Base-by-base conservation (phyloP, 2,888 invertebrate species). In the Megastigmus dorsalis region DNA sequence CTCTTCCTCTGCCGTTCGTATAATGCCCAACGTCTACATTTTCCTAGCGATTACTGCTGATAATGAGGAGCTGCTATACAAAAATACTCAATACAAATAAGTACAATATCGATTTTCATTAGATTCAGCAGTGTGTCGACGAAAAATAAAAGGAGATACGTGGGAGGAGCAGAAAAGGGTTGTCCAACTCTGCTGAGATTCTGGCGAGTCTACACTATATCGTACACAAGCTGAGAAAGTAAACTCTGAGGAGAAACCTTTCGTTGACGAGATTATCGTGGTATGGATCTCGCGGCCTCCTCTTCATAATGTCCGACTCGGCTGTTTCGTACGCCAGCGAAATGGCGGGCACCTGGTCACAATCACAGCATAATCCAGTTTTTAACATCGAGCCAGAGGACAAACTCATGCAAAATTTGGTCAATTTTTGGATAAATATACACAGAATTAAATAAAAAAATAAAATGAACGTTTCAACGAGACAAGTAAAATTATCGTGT, bases 251-350 rank as follows among this genome's bases (percentile, higher is more conserved):
- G 28, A 52, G 41, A 67, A 74, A 97, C 96, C 98, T 97, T 94
- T 95, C 95, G 92, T 98, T 98, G 90, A 98, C 97, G 92, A 98
- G 95, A 93, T 97, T 97, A 93, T 98, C 98, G 91, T 94, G 94
- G 92, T 95, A 94, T 89, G 97, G 97, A 93, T 97, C 94, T 92
- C 97, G 94, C 88, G 97, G 97, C 92, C 95, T 95, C 90, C 97
- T 94, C 94, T 97, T 97, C 97, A 97, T 97, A 92, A 97, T 98
- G 94, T 97, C 97, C 90, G 96, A 96, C 93, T 98, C 97, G 90
- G 97, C 96, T 91, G 96, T 95, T 93, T 98, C 97, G 92, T 98
- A 98, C 91, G 97, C 97, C 93, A 98, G 94, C 90, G 97, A 97
- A 92, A 97, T 98, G 92, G 97, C 97, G 91, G 97, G 97, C 92